phyloP scores from a whole-genome alignment of 1,140 invertebrate species.

The Geopemphigus sp. region DNA sequence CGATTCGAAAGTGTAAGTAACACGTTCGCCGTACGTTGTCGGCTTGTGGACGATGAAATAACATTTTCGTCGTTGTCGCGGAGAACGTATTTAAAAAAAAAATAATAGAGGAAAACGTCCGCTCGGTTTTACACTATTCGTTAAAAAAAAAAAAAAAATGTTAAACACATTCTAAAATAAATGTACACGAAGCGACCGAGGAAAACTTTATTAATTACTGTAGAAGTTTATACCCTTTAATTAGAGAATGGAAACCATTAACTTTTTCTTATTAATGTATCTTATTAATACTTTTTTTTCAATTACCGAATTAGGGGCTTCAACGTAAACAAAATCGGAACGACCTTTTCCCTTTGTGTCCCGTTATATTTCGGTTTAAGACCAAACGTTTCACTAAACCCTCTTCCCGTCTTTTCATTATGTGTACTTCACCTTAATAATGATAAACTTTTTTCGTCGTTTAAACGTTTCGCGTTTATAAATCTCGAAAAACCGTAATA shows the following conservation, averaged over 20 bases:
- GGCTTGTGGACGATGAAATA: neutral
- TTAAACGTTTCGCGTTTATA: neutral
- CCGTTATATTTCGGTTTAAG: neutral
- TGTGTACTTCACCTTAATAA: neutral
- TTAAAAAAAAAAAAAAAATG: constrained; percentile 11
- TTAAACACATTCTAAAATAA: neutral
- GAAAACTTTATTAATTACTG: constrained; percentile 33
- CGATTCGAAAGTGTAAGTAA: neutral
- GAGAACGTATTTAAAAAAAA: neutral
- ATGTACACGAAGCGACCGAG: neutral
- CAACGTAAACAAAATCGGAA: neutral
- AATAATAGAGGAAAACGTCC: neutral
- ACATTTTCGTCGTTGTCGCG: neutral
- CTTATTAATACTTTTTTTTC: neutral
- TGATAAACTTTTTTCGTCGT: neutral
- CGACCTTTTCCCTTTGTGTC: neutral
- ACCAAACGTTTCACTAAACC: neutral
- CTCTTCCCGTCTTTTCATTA: neutral
- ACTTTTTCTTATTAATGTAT: constrained; percentile 6
- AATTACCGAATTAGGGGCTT: neutral
- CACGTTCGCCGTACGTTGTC: neutral
- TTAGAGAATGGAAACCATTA: neutral
- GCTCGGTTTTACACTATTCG: neutral
- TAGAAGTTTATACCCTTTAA: constrained; percentile 2
- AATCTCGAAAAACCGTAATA: neutral